Base-by-base conservation (phyloP, 2,113 vertebrate species). In the Lasiurus borealis region DNA sequence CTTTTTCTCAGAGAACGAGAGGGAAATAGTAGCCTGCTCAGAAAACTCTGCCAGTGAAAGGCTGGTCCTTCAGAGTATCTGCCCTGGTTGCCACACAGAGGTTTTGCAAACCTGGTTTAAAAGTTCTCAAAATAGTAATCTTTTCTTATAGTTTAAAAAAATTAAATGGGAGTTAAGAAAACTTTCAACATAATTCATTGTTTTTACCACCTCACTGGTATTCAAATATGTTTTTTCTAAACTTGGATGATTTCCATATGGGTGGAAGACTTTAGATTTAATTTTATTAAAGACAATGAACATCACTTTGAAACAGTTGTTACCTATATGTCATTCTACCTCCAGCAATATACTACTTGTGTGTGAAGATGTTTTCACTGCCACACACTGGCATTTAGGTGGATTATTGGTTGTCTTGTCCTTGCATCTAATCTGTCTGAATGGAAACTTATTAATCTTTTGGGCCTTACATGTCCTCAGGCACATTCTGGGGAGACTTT, bases 211-310 rank as follows among this genome's bases (percentile, higher is more conserved):
- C 62, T 95, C 68, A n/a, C 44, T 91, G 50, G 83, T 93, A 73
- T 88, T 95, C 83, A 66, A 68, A 88, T 31, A 87, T 76, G 16
- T 50, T 93, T 95, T 90, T 78, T 68, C 77, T 93, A 77, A 82
- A 27, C 69, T 85, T 44, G n/a, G 48, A 85, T 95, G 40, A 82
- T 95, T 85, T 88, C 31, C 87, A 90, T 52, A 44, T 23, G 54
- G 46, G 34, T 72, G 13, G 31, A 69, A 78, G 68, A 64, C 48
- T 82, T 84, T 12, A 92, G 72, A 57, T 77, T 88, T 93, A 15
- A 85, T 93, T 95, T 64, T 92, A 71, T 91, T 90, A 71, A 84
- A 72, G 50, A 82, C 18, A 87, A 71, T 90, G 90, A 88, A 36
- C 52, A 59, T 57, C 34, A n/a, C 69, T 90, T 66, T 83, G 85